A percentile compares a stretch with the other conserved stretches of the same genome.
phyloP scores from a whole-genome alignment of 2,888 invertebrate genomes.

The Cremastinae sp. region DNA sequence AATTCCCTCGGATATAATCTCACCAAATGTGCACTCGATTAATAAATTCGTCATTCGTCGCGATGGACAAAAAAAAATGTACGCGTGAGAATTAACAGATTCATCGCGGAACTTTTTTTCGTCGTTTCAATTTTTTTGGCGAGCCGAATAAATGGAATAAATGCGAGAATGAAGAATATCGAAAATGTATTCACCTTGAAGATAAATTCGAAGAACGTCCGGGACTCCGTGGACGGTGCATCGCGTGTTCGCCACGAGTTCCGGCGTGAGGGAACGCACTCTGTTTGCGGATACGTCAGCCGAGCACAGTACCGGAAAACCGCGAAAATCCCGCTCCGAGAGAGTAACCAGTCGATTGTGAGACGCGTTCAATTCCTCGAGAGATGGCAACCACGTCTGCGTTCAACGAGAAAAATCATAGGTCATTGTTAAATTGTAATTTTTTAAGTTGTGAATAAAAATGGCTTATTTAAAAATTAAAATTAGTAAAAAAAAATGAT shows the following conservation, averaged over 20 bases:
- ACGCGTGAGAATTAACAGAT: neutral
- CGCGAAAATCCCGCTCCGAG: conserved; percentile 91
- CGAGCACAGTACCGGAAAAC: conserved; percentile 89
- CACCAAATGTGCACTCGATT: neutral
- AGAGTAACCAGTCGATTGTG: conserved; percentile 87
- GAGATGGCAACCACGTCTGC: conserved; percentile 89
- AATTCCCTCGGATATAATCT: conserved; percentile 12
- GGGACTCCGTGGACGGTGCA: conserved; percentile 91
- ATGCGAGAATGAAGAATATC: neutral
- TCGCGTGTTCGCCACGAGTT: conserved; percentile 89
- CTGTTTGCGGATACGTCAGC: conserved; percentile 90
- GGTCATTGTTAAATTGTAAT: too few species aligned
- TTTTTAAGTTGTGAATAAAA: too few species aligned
- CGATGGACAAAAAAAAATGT: too few species aligned
- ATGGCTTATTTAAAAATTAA: conserved; percentile 16
- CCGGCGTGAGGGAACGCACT: conserved; percentile 87
- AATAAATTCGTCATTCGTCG: conserved; percentile 1
- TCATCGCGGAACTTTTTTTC: neutral
- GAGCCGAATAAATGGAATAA: too few species aligned
- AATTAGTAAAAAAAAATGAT: neutral
- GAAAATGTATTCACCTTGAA: conserved; percentile 85
- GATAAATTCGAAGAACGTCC: conserved; percentile 88
- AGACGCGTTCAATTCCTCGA: conserved; percentile 89
- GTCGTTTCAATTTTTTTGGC: too few species aligned
- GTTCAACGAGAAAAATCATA: conserved; percentile 4